These are phyloP conservation scores for Aldabrachelys gigantea DNA, from an alignment of 2,113 vertebrate genomes.

Conservation along the genomic window DNA sequence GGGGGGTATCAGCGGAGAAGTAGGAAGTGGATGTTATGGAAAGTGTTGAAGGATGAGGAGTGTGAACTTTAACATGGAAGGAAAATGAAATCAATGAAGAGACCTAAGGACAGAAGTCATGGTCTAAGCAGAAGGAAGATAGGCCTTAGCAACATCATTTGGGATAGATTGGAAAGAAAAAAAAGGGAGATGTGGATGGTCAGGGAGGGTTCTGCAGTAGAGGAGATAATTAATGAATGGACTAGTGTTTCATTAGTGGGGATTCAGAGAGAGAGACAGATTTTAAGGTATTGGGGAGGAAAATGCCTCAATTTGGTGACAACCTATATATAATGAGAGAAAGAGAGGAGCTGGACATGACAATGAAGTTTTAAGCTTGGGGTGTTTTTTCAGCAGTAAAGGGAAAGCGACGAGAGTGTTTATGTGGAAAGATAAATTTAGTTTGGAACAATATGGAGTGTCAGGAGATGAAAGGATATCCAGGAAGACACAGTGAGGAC, in stretches of 20 bases:
- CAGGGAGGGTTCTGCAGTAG: background rate
- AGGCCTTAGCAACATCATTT: background rate
- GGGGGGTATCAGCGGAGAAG: background rate
- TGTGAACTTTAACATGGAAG: fast-evolving
- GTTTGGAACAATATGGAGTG: background rate
- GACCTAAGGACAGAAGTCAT: background rate
- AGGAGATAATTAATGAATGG: background rate
- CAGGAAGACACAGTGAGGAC: background rate
- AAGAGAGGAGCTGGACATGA: background rate
- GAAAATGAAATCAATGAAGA: background rate
- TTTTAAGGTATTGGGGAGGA: background rate
- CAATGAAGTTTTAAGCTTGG: background rate
- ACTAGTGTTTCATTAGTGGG: background rate
- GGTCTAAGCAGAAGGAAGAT: background rate
- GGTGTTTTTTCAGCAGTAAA: background rate
- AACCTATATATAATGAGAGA: background rate
- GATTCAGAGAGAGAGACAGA: background rate
- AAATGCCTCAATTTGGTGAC: background rate
- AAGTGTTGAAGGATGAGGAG: background rate
- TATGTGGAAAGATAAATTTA: background rate
- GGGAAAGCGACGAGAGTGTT: background rate
- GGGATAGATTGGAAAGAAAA: background rate
- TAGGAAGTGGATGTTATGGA: background rate
- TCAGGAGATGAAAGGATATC: background rate
- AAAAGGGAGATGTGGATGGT: background rate